A percentile compares a stretch with the other conserved stretches of the same genome.
These are phyloP conservation scores for Coccyzus lansbergi DNA, from an alignment of 2,797 vertebrate genomes.

Conservation along the genomic window DNA sequence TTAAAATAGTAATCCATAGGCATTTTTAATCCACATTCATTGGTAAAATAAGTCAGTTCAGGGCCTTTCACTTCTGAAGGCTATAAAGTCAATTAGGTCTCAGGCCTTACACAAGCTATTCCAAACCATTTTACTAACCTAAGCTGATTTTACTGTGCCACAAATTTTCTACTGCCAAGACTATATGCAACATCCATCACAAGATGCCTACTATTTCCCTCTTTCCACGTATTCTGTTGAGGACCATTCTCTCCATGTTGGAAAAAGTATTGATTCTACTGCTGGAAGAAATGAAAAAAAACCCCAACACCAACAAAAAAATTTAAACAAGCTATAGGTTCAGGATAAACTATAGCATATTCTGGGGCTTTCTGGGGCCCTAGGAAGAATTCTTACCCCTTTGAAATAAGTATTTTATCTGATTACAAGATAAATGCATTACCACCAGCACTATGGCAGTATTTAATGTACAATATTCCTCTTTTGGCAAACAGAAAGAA, in stretches of 20 bases:
- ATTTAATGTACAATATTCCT: not conserved
- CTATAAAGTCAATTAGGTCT: not conserved
- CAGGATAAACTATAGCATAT: not conserved
- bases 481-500: not conserved
- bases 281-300: not conserved
- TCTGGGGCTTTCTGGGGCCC: not conserved
- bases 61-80: not conserved
- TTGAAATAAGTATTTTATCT: not conserved
- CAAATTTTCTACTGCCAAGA: not conserved
- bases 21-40: not conserved
- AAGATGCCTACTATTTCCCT: not conserved
- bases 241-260: not conserved
- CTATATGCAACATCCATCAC: not conserved
- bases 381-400: not conserved
- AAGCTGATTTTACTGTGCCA: not conserved
- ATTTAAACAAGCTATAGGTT: not conserved
- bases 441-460: not conserved
- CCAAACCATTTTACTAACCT: not conserved
- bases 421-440: not conserved
- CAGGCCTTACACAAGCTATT: not conserved
- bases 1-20: not conserved
- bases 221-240: not conserved
- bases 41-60: not conserved
- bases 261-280: not conserved
- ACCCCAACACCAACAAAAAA: not conserved